Conservation (phyloP, 1,140 invertebrate species). For the Microvelia longipes region DNA sequence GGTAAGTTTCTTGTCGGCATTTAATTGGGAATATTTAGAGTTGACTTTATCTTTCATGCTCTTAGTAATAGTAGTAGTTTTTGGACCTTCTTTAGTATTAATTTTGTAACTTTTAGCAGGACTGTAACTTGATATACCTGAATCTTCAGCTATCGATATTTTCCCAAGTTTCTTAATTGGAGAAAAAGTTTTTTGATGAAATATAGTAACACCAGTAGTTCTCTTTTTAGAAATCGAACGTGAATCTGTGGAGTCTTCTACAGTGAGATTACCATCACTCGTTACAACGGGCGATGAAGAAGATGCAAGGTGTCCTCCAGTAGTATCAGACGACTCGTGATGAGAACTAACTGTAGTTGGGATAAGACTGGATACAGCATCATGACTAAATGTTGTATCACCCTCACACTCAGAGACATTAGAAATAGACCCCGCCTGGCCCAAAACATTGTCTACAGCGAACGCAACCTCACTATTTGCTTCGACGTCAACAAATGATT, state of each 20-base stretch:
- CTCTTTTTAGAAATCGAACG: neutral
- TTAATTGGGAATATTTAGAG: neutral
- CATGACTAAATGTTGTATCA: neutral
- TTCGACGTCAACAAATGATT: too few species aligned
- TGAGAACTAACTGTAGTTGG: neutral
- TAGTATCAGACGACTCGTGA: neutral
- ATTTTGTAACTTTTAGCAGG: too few species aligned
- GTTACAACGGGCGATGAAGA: neutral
- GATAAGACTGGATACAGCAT: neutral
- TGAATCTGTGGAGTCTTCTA: neutral
- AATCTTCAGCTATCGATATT: too few species aligned
- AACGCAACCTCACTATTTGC: too few species aligned
- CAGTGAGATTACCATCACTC: neutral
- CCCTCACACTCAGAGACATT: neutral
- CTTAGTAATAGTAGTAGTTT: neutral
- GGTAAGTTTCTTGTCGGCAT: neutral
- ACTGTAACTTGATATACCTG: too few species aligned
- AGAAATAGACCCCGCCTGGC: too few species aligned
- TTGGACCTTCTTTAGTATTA: too few species aligned
- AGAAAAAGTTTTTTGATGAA: neutral
- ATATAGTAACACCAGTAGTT: neutral
- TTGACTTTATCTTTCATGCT: neutral
- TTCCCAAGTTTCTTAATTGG: too few species aligned
- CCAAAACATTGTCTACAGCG: too few species aligned
- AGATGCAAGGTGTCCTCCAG: neutral